phyloP scores from a whole-genome alignment of 2,888 invertebrate genomes.

The Perizoma affinitatum region DNA sequence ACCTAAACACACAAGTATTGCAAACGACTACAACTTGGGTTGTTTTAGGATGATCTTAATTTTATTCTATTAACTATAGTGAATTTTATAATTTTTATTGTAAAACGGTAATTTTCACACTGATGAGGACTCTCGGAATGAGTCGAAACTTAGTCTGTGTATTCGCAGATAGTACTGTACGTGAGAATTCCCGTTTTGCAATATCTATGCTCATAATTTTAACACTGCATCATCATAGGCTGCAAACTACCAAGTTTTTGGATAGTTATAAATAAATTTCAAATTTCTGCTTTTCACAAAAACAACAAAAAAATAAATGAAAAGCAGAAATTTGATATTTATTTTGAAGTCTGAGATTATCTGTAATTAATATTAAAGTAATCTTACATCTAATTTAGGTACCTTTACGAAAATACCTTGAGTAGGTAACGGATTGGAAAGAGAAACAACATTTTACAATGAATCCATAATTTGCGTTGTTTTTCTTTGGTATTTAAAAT shows the following conservation, averaged over 20 bases:
- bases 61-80: not conserved
- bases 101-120: too few relatives aligned
- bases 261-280: too few relatives aligned
- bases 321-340: not conserved
- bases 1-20: not conserved
- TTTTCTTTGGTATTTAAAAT: conserved; percentile 34
- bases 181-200: too few relatives aligned
- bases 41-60: conserved; percentile 4
- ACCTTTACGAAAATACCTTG: conserved; percentile 14
- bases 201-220: too few relatives aligned
- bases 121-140: too few relatives aligned
- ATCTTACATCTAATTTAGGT: conserved; percentile 20
- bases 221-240: too few relatives aligned
- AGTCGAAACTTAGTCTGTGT: too few relatives aligned
- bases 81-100: too few relatives aligned
- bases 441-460: conserved; percentile 28
- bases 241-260: too few relatives aligned
- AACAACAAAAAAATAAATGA: too few relatives aligned
- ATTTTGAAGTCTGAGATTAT: conserved; percentile 3
- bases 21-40: not conserved
- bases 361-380: conserved; percentile 15
- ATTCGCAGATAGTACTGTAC: too few relatives aligned
- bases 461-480: conserved; percentile 32
- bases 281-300: too few relatives aligned
- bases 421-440: conserved; percentile 19